Evolutionary conservation across 2,888 invertebrate genomes (phyloP), one percentile per base, ranked within the genome.

Genomic region (Drosophila nr. perissopoda): DNA sequence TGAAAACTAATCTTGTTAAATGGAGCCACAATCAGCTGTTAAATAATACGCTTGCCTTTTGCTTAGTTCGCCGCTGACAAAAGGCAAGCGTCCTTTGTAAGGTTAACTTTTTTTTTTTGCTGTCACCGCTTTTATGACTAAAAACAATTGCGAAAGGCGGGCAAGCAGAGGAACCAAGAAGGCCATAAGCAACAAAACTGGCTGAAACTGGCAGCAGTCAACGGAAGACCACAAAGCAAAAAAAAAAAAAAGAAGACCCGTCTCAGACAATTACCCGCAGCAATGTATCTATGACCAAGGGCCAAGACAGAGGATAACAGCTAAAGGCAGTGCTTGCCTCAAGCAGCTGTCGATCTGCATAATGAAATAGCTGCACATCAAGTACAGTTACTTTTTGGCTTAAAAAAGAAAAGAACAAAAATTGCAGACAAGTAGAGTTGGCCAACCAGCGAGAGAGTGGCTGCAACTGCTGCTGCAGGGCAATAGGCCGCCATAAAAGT

Each of bases 301-400:
- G 64, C 66, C 31, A 21, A 54, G 31, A 21, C 38, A 31, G 68
- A 70, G 65, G 74, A 52, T 56, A 63, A 56, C 25, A 52, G 58
- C 63, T 70, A 42, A 48, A 62, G 56, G 70, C 74, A 38, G n/a
- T 49, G 65, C 53, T 16, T 25, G 25, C 46, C 62, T 65, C 52
- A 36, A 63, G 68, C 70, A 69, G 73, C 64, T 71, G 87, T 71
- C 84, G 80, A 87, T 87, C 84, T 87, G 84, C 82, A 80, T 87
- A 87, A 87, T 84, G 73, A 80, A 82, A 84, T 80, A 71, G 66
- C 74, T 46, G 82, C 64, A 61, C 74, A 83, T 75, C 74, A 81
- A 59, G 86, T 72, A 84, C 84, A 82, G 84, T 84, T 87, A 84
- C 65, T 42, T 57, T 66, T 46, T 61, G 56, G 76, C 58, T 42